A percentile compares a stretch with the other conserved stretches of the same genome.
These are phyloP conservation scores for Mayetiola destructor DNA, from an alignment of 2,888 invertebrate species.

Conservation along the genomic window DNA sequence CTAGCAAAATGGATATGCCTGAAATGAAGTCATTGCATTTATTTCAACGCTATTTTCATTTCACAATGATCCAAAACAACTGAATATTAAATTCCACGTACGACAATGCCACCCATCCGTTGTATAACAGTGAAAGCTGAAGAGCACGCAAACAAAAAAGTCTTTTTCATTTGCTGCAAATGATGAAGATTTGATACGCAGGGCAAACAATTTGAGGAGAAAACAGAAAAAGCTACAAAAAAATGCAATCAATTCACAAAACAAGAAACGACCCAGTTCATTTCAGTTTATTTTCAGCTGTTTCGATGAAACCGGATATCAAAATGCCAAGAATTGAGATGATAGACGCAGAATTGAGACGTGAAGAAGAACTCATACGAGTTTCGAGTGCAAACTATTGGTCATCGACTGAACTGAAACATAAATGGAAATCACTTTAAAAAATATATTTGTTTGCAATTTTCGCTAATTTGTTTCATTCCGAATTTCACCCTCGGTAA, in stretches of 20 bases:
- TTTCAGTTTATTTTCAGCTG: neutral
- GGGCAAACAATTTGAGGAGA: too few species aligned
- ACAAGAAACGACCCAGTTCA: neutral
- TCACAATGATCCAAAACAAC: neutral
- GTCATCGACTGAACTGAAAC: neutral
- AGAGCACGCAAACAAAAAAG: neutral
- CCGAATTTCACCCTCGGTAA: neutral
- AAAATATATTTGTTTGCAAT: slow-evolving; percentile 13
- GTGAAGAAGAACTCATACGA: too few species aligned
- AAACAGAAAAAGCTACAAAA: too few species aligned
- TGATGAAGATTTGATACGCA: slow-evolving; percentile 3
- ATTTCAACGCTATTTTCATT: neutral
- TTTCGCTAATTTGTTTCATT: slow-evolving; percentile 12
- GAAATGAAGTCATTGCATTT: neutral
- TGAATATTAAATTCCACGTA: too few species aligned
- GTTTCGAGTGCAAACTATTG: too few species aligned
- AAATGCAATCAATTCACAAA: neutral
- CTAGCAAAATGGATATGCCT: too few species aligned
- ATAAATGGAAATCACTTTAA: neutral
- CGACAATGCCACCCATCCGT: neutral
- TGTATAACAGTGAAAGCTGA: neutral
- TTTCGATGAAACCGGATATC: too few species aligned
- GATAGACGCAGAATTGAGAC: too few species aligned
- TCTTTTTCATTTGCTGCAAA: neutral
- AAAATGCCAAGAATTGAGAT: too few species aligned